Evolutionary conservation across 2,888 invertebrate genomes (phyloP), one percentile per base, ranked within the genome.

Genomic region (Drosophila macrospina): DNA sequence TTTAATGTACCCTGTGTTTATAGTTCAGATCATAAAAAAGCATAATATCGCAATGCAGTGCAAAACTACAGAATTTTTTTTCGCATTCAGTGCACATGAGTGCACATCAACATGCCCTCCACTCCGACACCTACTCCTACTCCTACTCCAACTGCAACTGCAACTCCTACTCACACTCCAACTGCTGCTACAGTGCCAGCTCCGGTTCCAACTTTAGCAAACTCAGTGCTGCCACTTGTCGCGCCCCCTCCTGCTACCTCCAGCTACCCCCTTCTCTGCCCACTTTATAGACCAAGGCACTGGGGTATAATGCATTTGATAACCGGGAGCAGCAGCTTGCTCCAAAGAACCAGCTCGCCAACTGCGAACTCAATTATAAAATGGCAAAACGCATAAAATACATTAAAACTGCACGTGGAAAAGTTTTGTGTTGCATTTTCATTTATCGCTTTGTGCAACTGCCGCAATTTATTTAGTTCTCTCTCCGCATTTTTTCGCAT

Each of bases 361-460:
- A 56, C 75, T 68, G 69, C 76, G 76, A 88, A 70, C 85, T 85
- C 84, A 85, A 86, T 85, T 85, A 88, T 84, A 88, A 88, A 84
- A 68, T 67, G 70, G 70, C 70, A 74, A 71, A 85, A 88, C 87
- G 84, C 88, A 88, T 86, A 84, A 76, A 85, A 88, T 84, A 78
- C 85, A 88, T 85, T 86, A 83, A 86, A 86, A 78, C 55, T 78
- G 76, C 80, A 80, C 84, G 85, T 83, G 69, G 63, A 80, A 69
- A 86, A 67, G 72, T 63, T 83, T 81, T 82, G 62, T 77, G 72
- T 84, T 79, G 70, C 69, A 55, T 86, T 75, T 77, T 66, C 66
- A 66, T 81, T 71, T 54, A 84, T 84, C 66, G 78, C 56, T 68
- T 82, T 76, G 69, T 73, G 67, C 80, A 57, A 65, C 45, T 65